Conservation (phyloP, 2,797 vertebrate species). For the Cuculus canorus region DNA sequence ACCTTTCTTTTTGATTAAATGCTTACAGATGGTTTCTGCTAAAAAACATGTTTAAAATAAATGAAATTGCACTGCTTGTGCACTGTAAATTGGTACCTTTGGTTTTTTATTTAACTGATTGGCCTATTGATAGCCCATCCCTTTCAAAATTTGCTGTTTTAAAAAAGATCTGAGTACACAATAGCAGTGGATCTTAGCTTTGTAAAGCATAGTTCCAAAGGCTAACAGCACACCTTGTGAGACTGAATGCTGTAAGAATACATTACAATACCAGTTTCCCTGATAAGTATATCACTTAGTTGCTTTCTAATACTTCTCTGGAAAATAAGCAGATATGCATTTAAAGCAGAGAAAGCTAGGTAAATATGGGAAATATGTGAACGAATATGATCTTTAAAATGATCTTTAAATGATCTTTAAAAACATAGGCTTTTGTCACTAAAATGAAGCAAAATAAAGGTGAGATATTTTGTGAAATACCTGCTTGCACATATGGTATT, state of each 20-base stretch:
- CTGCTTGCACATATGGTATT: background rate
- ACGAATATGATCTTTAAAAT: background rate
- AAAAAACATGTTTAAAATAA: background rate
- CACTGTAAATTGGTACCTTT: background rate
- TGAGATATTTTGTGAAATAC: background rate
- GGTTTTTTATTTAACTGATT: background rate
- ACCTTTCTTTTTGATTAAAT: background rate
- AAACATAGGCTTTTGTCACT: background rate
- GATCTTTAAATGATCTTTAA: background rate
- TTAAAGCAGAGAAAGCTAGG: background rate
- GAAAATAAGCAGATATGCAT: background rate
- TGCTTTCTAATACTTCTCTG: background rate
- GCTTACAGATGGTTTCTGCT: background rate
- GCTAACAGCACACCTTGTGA: background rate
- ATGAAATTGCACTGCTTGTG: background rate
- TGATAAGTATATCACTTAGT: background rate
- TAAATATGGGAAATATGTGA: background rate
- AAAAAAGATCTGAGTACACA: background rate
- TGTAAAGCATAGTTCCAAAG: background rate
- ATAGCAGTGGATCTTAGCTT: background rate
- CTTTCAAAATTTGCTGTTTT: constrained; percentile 14
- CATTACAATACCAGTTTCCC: background rate
- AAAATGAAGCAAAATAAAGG: background rate
- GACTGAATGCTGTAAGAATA: background rate
- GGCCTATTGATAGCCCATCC: background rate